Evolutionary conservation across 2,888 invertebrate genomes (phyloP), one percentile per base, ranked within the genome.

Genomic region (Nemurella pictetii): DNA sequence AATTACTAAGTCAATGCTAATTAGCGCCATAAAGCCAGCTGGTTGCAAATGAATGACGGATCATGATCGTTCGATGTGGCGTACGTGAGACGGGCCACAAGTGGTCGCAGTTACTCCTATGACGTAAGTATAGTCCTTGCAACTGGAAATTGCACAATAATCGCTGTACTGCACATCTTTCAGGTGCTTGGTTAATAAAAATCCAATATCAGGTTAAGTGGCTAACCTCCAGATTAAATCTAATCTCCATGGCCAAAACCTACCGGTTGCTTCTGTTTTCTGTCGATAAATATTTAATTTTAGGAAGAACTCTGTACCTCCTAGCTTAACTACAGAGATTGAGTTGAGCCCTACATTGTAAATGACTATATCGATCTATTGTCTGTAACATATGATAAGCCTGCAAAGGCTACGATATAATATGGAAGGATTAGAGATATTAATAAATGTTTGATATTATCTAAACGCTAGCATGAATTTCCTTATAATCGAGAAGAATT

Each of bases 401-500:
- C 4, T 9, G 15, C 29, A 12, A 32, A n/a, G 72, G 35, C n/a
- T n/a, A n/a, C n/a, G n/a, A n/a, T n/a, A n/a, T n/a, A n/a, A n/a
- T n/a, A n/a, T n/a, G n/a, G n/a, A n/a, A n/a, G n/a, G n/a, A n/a
- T n/a, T n/a, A n/a, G n/a, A n/a, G n/a, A n/a, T n/a, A n/a, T 84
- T 80, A 15, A 36, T 36, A 36, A 7, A 7, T 9, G 55, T 36
- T 9, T 7, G 9, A 36, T 15, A 25, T 73, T 28, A 78, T 88
- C 91, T 90, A 89, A 93, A 93, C 78, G 92, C 91, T 3, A 93
- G 89, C 87, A 93, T 91, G 80, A 93, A 90, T 85, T 92, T 93
- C 0, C 93, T 91, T 84, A 92, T 93, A 0, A 93, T 91, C 9
- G 91, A 90, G 88, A 93, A 93, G 87, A 93, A 93, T 87, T 92